phyloP scores from a whole-genome alignment of 2,888 invertebrate species.

The Zhengitettix transpicula region DNA sequence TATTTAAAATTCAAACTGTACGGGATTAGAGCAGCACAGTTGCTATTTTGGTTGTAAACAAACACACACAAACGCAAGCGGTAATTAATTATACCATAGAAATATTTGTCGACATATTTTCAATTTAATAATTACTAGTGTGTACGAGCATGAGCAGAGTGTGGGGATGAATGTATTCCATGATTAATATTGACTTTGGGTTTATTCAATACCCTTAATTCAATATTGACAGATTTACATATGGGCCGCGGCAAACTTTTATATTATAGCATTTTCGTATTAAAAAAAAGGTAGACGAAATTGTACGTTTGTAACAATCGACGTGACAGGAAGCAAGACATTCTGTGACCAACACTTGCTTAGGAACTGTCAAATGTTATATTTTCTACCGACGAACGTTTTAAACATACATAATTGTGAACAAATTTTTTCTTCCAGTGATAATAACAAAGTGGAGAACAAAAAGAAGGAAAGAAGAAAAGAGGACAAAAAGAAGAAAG shows the following conservation, averaged over 20 bases:
- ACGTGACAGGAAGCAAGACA: no score
- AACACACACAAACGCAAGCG: not conserved
- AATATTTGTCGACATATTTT: slow-evolving; percentile 6
- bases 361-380: no score
- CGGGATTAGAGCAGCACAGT: not conserved
- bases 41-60: not conserved
- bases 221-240: slow-evolving; percentile 2
- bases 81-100: slow-evolving; percentile 6
- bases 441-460: slow-evolving; percentile 29
- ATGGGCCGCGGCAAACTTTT: not conserved
- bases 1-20: not conserved
- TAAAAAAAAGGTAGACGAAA: not conserved
- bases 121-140: slow-evolving; percentile 8
- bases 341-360: no score
- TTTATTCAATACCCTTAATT: slow-evolving; percentile 1
- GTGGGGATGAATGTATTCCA: not conserved
- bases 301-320: no score
- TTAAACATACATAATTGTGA: no score
- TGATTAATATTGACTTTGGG: not conserved
- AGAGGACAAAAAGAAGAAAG: slow-evolving; percentile 34
- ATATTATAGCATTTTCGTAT: not conserved
- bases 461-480: slow-evolving; percentile 43
- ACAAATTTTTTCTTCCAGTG: slow-evolving; percentile 17
- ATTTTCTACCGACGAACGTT: no score
- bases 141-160: not conserved